phyloP scores from a whole-genome alignment of 2,797 vertebrate species.

The Dromococcyx pavoninus region DNA sequence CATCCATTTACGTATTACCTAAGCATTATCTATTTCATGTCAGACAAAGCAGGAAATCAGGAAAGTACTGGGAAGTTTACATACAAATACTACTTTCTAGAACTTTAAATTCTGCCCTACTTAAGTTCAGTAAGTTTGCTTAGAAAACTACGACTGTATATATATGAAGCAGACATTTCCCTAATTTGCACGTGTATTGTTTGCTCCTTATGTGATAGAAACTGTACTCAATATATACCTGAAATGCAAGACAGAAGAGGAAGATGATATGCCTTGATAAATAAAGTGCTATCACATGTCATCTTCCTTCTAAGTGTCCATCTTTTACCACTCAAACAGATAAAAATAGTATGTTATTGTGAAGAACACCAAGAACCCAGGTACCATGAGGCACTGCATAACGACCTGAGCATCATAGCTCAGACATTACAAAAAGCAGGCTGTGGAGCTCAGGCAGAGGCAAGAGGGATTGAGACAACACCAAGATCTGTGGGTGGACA shows the following conservation, averaged over 20 bases:
- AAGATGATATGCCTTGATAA: background rate
- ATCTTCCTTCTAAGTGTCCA: background rate
- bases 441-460: background rate
- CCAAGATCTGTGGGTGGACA: background rate
- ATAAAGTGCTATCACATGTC: background rate
- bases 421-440: background rate
- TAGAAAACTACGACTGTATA: background rate
- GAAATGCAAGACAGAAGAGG: background rate
- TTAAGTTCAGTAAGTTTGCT: background rate
- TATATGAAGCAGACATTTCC: background rate
- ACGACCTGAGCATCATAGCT: background rate
- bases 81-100: background rate
- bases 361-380: background rate
- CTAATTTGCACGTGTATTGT: background rate
- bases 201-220: background rate
- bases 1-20: background rate
- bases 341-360: background rate
- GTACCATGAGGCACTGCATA: background rate
- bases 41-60: background rate
- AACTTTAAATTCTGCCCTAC: background rate
- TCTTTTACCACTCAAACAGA: background rate
- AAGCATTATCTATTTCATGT: background rate
- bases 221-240: background rate
- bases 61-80: background rate
- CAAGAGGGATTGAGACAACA: background rate